Conservation (phyloP, 1,140 invertebrate genomes). For the Paramacrobiotus metropolitanus region DNA sequence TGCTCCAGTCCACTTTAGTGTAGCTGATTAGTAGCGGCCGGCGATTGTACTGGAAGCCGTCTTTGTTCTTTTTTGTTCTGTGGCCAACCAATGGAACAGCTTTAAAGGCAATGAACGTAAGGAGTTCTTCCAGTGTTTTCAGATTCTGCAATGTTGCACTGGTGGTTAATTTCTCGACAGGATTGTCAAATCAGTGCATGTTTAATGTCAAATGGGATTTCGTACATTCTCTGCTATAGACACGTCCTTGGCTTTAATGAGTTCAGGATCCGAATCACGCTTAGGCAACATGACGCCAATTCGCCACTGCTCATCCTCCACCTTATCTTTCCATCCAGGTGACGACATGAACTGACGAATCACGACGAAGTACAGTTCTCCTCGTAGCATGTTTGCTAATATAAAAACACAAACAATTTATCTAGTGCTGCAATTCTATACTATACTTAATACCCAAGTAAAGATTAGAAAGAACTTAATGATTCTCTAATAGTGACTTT, state of each 20-base stretch:
- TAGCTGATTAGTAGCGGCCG: not conserved
- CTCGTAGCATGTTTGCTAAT: not conserved
- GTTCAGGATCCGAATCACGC: not conserved
- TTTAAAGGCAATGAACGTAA: not conserved
- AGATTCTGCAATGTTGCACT: not conserved
- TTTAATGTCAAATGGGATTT: not conserved
- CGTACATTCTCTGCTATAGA: not conserved
- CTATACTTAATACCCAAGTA: no score
- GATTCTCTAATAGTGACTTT: no score
- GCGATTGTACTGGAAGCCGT: not conserved
- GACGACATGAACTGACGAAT: not conserved
- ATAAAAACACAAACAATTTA: not conserved
- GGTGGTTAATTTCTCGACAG: not conserved
- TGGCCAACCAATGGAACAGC: not conserved
- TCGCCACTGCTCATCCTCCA: not conserved
- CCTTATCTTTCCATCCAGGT: not conserved
- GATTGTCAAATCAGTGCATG: not conserved
- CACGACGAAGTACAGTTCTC: not conserved
- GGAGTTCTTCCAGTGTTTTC: not conserved
- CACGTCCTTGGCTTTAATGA: not conserved
- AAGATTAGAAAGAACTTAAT: no score
- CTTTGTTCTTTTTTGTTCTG: conserved; percentile 1
- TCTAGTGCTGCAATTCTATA: not conserved
- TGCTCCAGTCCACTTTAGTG: not conserved
- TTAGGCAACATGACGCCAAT: not conserved